Percentiles rank a stretch among this genome's conserved stretches.
Conservation (phyloP, 2,797 vertebrate genomes). For the Oryzias sinensis region DNA sequence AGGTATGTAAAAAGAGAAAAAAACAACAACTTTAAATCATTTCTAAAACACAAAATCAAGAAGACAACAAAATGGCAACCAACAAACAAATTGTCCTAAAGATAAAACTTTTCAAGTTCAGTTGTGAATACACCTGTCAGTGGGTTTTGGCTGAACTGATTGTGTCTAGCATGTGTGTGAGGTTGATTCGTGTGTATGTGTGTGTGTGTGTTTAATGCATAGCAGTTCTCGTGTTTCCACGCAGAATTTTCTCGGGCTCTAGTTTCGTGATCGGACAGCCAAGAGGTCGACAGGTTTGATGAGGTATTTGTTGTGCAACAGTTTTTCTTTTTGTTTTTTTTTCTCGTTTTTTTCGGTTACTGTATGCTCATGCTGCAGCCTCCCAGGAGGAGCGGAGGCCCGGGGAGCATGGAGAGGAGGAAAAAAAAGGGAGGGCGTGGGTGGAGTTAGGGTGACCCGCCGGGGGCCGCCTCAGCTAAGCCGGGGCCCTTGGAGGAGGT, state of each 20-base stretch:
- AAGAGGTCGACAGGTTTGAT: conserved; percentile 71
- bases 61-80: conserved; percentile 74
- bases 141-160: conserved; percentile 80
- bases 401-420: conserved; percentile 34
- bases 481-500: conserved; percentile 90
- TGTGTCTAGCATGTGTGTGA: conserved; percentile 76
- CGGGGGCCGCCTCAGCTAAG: conserved; percentile 86
- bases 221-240: conserved; percentile 51
- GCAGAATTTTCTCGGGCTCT: conserved; percentile 57
- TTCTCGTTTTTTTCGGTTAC: conserved; percentile 57
- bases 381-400: conserved; percentile 41
- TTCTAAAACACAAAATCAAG: conserved; percentile 70
- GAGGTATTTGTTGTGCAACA: conserved; percentile 84
- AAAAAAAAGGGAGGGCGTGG: not conserved
- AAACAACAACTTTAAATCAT: conserved; percentile 60
- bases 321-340: conserved; percentile 31
- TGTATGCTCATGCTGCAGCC: conserved; percentile 64
- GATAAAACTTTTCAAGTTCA: conserved; percentile 81
- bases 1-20: conserved; percentile 78
- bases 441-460: conserved; percentile 85
- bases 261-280: conserved; percentile 70
- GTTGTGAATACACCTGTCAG: conserved; percentile 76
- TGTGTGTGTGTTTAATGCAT: conserved; percentile 51
- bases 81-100: conserved; percentile 70
- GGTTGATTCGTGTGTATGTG: conserved; percentile 34